These are phyloP conservation scores for Rhyacophila evoluta DNA, from an alignment of 2,888 invertebrate genomes.

Conservation along the genomic window DNA sequence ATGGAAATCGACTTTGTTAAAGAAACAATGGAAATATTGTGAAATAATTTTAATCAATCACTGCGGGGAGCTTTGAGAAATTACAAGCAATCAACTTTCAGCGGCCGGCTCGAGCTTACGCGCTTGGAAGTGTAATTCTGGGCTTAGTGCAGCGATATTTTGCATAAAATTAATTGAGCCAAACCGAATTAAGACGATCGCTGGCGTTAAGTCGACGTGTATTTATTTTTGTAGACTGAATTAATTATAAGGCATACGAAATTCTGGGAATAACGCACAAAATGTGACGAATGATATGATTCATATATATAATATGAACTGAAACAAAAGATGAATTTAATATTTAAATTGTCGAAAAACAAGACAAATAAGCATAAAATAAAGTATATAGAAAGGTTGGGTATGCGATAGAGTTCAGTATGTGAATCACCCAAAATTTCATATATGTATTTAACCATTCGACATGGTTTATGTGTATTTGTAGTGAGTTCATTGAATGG, in stretches of 20 bases:
- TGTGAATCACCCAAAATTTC: too few relatives aligned
- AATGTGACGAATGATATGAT: too few relatives aligned
- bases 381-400: too few relatives aligned
- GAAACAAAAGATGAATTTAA: too few relatives aligned
- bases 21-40: conserved; percentile 16
- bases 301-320: too few relatives aligned
- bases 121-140: not conserved
- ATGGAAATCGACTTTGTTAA: not conserved
- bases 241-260: not conserved
- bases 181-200: not conserved
- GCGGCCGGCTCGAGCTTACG: not conserved
- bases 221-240: not conserved
- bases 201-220: not conserved
- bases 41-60: conserved; percentile 24
- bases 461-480: too few relatives aligned
- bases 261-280: too few relatives aligned
- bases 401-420: too few relatives aligned
- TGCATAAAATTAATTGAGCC: not conserved
- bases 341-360: too few relatives aligned
- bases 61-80: conserved; percentile 24
- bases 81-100: conserved; percentile 7
- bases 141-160: not conserved
- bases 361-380: too few relatives aligned
- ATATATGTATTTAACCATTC: too few relatives aligned
- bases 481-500: too few relatives aligned